Evolutionary conservation across 2,888 invertebrate species (phyloP).

Genomic region (Drosophila gaucha): DNA sequence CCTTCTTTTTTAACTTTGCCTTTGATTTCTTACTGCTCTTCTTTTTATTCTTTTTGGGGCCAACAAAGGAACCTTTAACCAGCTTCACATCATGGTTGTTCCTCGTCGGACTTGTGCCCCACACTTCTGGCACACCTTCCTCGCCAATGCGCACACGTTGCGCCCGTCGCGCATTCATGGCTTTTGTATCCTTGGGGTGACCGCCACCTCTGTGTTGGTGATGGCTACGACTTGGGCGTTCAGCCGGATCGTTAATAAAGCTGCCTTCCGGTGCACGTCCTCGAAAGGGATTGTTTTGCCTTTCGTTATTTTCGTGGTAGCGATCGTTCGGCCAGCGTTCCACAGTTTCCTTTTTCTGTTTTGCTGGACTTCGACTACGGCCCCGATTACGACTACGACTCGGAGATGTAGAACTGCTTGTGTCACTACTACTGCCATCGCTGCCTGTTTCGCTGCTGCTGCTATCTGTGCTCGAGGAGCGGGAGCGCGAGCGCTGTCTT

Average conservation of each 20-base stretch:
- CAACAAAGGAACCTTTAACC: conserved; percentile 68
- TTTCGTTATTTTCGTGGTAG: conserved; percentile 61
- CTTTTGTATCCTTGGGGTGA: conserved; percentile 83
- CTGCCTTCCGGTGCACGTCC: conserved; percentile 61
- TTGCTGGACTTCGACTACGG: conserved; percentile 20
- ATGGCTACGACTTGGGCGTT: conserved; percentile 42
- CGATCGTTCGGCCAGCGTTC: conserved; percentile 82
- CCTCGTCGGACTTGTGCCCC: conserved; percentile 90
- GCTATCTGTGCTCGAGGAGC: conserved; percentile 44
- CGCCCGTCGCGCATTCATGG: conserved; percentile 89
- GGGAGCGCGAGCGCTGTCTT: conserved; percentile 23
- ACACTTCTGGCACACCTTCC: conserved; percentile 88
- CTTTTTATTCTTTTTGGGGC: conserved; percentile 70
- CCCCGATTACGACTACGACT: conserved; percentile 12
- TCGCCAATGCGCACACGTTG: conserved; percentile 91
- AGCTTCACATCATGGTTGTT: conserved; percentile 80
- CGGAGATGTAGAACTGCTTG: conserved; percentile 34
- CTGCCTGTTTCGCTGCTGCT: conserved; percentile 33
- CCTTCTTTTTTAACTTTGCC: conserved; percentile 48
- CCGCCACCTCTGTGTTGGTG: conserved; percentile 41
- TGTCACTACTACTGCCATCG: conserved; percentile 21
- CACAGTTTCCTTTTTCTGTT: conserved; percentile 24
- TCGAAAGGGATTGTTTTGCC: conserved; percentile 69
- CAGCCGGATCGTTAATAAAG: conserved; percentile 68
- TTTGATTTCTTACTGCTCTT: conserved; percentile 56